Percentiles rank a stretch among this genome's conserved stretches.
Evolutionary conservation across 2,113 vertebrate species (phyloP).

Genomic region (Eudyptes chrysolophus): DNA sequence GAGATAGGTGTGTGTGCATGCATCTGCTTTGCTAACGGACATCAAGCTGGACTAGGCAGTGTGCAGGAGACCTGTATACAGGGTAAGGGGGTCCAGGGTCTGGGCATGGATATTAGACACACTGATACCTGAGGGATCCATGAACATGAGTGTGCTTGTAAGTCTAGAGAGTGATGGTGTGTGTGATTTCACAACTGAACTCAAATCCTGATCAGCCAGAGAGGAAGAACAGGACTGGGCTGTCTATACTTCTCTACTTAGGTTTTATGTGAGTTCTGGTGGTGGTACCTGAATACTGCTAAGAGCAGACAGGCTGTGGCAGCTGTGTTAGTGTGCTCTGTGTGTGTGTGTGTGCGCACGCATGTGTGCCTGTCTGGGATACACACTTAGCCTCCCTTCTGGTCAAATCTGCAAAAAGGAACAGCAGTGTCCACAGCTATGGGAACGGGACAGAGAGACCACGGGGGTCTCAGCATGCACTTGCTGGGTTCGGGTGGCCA

Average conservation of each 20-base stretch:
- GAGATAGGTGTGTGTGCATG: neutral
- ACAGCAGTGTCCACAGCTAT: neutral
- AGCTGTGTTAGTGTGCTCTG: neutral
- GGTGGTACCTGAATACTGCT: neutral
- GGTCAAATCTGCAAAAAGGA: neutral
- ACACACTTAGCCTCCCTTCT: neutral
- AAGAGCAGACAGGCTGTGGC: neutral
- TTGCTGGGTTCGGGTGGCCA: rapidly evolving
- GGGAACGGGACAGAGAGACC: neutral
- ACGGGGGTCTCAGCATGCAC: rapidly evolving
- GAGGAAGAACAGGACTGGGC: neutral
- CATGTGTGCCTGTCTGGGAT: neutral
- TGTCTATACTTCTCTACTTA: neutral
- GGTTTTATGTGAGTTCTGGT: neutral
- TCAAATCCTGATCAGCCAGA: neutral
- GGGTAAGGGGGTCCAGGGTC: neutral
- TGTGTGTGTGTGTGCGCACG: rapidly evolving
- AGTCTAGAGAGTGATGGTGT: neutral
- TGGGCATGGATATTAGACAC: neutral
- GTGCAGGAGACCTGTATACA: no score
- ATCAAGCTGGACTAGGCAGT: neutral
- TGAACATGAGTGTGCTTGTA: neutral
- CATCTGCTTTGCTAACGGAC: neutral
- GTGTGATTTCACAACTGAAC: neutral
- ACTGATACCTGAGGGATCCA: neutral